These are phyloP conservation scores for Phrynocephalus forsythii DNA, from an alignment of 2,797 vertebrate species.

Conservation along the genomic window DNA sequence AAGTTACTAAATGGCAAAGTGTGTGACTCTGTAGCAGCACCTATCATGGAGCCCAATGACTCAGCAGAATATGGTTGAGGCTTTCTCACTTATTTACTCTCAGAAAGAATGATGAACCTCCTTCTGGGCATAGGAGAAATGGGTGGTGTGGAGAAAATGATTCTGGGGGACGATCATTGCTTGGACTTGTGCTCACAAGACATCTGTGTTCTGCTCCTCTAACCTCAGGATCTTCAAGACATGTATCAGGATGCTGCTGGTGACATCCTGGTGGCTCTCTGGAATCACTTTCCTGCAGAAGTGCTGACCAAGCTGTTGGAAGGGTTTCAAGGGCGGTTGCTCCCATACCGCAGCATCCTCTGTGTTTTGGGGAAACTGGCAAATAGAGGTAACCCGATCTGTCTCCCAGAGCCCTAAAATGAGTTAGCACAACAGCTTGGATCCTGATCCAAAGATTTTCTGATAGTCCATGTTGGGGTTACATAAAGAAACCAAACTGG, in stretches of 20 bases:
- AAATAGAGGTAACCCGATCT: not conserved
- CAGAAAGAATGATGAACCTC: not conserved
- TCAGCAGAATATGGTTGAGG: not conserved
- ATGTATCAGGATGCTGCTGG: slow-evolving; percentile 25
- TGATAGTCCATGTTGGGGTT: too few relatives aligned
- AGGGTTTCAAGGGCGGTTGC: slow-evolving; percentile 21
- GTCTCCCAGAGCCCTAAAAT: not conserved
- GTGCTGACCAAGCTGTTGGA: slow-evolving; percentile 34
- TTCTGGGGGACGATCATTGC: too few relatives aligned
- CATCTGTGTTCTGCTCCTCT: not conserved
- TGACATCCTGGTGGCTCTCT: slow-evolving; percentile 38
- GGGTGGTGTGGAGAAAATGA: not conserved
- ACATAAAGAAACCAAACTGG: not conserved
- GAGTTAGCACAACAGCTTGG: not conserved
- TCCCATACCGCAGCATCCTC: slow-evolving; percentile 40
- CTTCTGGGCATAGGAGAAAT: not conserved
- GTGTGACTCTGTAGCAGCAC: too few relatives aligned
- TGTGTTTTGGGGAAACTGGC: slow-evolving; percentile 37
- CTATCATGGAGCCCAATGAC: not conserved
- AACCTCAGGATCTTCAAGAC: slow-evolving; percentile 20
- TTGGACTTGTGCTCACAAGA: too few relatives aligned
- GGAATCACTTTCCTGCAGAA: slow-evolving; percentile 27
- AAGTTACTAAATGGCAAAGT: too few relatives aligned
- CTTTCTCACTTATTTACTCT: too few relatives aligned
- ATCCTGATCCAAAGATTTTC: not conserved